These are phyloP conservation scores for Meloidogyne hapla DNA, from an alignment of 1,140 invertebrate species.

Conservation along the genomic window DNA sequence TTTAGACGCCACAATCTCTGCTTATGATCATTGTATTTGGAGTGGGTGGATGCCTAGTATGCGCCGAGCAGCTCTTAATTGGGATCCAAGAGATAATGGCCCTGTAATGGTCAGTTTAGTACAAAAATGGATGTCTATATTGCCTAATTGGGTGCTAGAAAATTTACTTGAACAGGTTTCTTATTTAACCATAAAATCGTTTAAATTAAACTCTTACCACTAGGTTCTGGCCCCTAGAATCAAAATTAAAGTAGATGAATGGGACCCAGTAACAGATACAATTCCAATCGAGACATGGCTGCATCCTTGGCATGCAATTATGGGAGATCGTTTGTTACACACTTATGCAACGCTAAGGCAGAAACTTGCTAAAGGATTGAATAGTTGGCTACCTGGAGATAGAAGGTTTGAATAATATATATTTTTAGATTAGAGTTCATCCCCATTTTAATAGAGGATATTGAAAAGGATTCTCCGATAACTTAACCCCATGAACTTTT, in stretches of 20 bases:
- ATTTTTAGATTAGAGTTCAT: not conserved
- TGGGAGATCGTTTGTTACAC: constrained; percentile 75
- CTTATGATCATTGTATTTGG: constrained; percentile 71
- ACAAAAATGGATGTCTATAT: constrained; percentile 76
- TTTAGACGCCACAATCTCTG: constrained; percentile 37
- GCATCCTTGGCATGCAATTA: constrained; percentile 84
- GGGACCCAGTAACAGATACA: constrained; percentile 90
- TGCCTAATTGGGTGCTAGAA: constrained; percentile 80
- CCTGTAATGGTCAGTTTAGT: constrained; percentile 77
- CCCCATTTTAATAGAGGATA: not conserved
- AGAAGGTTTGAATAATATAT: constrained; percentile 28
- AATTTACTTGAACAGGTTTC: constrained; percentile 77
- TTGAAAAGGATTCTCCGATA: not conserved
- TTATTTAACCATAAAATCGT: constrained; percentile 25
- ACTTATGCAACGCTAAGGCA: constrained; percentile 89
- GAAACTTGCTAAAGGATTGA: constrained; percentile 82
- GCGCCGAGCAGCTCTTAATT: constrained; percentile 71
- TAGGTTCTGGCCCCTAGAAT: constrained; percentile 56
- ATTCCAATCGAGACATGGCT: constrained; percentile 93
- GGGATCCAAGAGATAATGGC: constrained; percentile 64
- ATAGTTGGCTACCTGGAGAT: constrained; percentile 73
- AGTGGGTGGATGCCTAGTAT: constrained; percentile 82
- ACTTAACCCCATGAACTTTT: no score
- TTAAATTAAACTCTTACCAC: not conserved
- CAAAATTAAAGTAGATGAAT: constrained; percentile 67